A percentile compares a stretch with the other conserved stretches of the same genome.
phyloP scores from a whole-genome alignment of 1,140 invertebrate species.

The Papilio polyxenes region DNA sequence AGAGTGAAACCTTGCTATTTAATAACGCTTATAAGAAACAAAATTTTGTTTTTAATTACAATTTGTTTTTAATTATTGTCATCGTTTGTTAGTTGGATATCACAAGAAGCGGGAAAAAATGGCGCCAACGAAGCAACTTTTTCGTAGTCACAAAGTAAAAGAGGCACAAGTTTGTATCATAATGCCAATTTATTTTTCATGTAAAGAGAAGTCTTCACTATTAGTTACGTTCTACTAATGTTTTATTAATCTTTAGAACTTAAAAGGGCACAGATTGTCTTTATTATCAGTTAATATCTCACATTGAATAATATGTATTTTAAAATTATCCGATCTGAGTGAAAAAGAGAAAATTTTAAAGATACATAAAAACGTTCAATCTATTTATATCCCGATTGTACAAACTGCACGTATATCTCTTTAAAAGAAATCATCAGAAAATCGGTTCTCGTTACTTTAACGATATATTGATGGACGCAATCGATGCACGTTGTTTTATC shows the following conservation, averaged over 20 bases:
- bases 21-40: too few species aligned
- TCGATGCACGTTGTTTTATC: conserved; percentile 33
- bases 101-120: neutral
- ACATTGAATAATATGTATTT: too few species aligned
- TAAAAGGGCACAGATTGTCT: too few species aligned
- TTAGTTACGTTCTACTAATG: neutral
- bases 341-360: too few species aligned
- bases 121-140: conserved; percentile 1
- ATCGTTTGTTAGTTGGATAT: neutral
- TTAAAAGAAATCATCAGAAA: conserved; percentile 3
- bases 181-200: neutral
- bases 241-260: too few species aligned
- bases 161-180: neutral
- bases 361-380: neutral
- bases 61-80: neutral
- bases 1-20: neutral
- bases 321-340: too few species aligned
- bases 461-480: conserved; percentile 29
- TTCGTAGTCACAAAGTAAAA: neutral
- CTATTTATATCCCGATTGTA: neutral
- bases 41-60: too few species aligned
- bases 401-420: neutral
- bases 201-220: neutral
- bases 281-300: too few species aligned
- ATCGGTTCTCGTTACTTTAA: conserved; percentile 34